Evolutionary conservation across 2,888 invertebrate species (phyloP), one percentile per base, ranked within the genome.

Genomic region (Cataglyphis livida): DNA sequence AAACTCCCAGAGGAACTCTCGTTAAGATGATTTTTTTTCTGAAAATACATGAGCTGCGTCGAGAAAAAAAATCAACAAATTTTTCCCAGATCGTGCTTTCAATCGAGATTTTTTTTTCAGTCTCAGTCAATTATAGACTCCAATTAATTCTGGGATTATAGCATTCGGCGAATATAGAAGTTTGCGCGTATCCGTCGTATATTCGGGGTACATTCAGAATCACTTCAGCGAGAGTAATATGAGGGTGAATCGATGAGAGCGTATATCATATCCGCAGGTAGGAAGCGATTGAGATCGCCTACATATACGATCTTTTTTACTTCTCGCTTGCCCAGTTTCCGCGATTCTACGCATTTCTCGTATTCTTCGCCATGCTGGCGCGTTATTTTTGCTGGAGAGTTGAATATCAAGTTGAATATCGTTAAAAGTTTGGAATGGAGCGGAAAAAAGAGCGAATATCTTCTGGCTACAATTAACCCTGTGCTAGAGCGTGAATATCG

Each of bases 381-480:
- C 57, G 21, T 61, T 66, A 73, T 76, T 74, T 81, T 41, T 25
- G 35, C 44, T 61, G 25, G 12, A 35, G 71, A 57, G 12, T 21
- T 21, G 21, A 21, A 21, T 68, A 38, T 59, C 6, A 62, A 51
- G 51, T 57, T 21, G 51, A 83, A 76, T 81, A 82, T 87, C 68
- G 76, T 83, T 75, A 73, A 83, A 76, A 82, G 79, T 84, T 83
- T n/a, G 18, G 18, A 48, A 32, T 6, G 65, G 7, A n/a, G 61
- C 75, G 44, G 12, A 32, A 59, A 48, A 15, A 62, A 59, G 44
- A 51, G 10, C 54, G 71, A 48, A 15, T 54, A 10, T 57, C 76
- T 70, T 51, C 38, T 54, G 38, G 78, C 71, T 28, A 83, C 48
- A 74, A 81, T 79, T 71, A 84, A 83, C 51, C 51, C 0, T 59